Percentiles rank a stretch among this genome's conserved stretches.
These are phyloP conservation scores for Monodelphis domestica DNA, from an alignment of 2,797 vertebrate species.

Conservation along the genomic window DNA sequence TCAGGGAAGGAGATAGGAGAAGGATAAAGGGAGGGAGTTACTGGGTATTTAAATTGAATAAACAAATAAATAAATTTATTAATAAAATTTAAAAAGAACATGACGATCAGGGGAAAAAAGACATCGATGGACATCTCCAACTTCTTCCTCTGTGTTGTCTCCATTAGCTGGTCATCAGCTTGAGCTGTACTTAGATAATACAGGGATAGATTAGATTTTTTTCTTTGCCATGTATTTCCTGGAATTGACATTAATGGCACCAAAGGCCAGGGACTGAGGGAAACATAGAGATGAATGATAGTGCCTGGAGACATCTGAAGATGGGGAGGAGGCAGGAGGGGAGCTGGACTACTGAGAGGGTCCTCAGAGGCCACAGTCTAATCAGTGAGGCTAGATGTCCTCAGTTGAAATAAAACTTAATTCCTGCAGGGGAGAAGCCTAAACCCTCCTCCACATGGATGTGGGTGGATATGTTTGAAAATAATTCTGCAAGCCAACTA, in stretches of 20 bases:
- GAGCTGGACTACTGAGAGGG: neutral
- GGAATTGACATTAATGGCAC: conserved; percentile 37
- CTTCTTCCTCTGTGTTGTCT: neutral
- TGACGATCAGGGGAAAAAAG: too few relatives aligned
- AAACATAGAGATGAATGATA: neutral
- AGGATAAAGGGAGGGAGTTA: too few relatives aligned
- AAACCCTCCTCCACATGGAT: neutral
- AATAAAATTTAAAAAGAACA: too few relatives aligned
- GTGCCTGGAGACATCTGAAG: neutral
- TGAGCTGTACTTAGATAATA: neutral
- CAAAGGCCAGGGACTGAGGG: conserved; percentile 15
- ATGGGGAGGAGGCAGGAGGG: conserved; percentile 27
- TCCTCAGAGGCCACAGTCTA: neutral
- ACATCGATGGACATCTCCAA: neutral
- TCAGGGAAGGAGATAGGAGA: too few relatives aligned
- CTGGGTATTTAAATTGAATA: too few relatives aligned
- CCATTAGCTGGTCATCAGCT: neutral
- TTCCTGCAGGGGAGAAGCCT: neutral
- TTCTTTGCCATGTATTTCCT: conserved; percentile 45
- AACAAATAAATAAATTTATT: too few relatives aligned
- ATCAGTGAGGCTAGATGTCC: neutral
- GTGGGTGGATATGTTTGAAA: neutral
- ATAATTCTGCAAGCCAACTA: neutral
- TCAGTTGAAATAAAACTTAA: neutral
- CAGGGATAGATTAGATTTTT: rapidly evolving